phyloP scores from a whole-genome alignment of 1,140 invertebrate species.

The Homarus americanus region DNA sequence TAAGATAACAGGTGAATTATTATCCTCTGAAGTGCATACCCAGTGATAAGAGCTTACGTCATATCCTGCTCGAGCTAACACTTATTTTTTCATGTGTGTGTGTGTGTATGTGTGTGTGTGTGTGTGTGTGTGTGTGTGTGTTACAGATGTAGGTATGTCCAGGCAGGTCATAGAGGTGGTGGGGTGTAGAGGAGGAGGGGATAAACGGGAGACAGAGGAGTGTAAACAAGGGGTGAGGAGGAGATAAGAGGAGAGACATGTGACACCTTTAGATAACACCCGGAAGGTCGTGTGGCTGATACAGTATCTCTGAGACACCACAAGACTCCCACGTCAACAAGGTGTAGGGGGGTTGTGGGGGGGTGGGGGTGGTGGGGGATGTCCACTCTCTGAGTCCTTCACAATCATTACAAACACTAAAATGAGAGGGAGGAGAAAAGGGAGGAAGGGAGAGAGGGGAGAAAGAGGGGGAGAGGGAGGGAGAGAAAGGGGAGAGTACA shows the following conservation, averaged over 20 bases:
- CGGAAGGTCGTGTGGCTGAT: no score
- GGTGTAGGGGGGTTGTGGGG: neutral
- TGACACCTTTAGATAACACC: no score
- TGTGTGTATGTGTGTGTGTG: constrained; percentile 8
- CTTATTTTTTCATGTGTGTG: neutral
- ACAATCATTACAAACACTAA: neutral
- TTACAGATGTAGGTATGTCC: neutral
- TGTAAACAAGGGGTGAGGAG: no score
- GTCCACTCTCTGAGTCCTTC: neutral
- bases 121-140: constrained; percentile 15
- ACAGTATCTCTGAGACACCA: no score
- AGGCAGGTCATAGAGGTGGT: no score
- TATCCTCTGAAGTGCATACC: no score
- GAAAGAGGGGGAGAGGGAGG: neutral
- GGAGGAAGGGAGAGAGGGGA: neutral
- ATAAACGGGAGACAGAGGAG: no score
- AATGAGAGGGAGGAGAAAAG: neutral
- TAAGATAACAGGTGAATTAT: no score
- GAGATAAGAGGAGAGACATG: no score
- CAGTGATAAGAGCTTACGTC: neutral
- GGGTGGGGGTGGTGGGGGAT: neutral
- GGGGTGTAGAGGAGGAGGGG: no score
- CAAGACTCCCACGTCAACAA: no score
- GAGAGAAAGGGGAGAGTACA: no score
- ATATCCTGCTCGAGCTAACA: neutral